A percentile compares a stretch with the other conserved stretches of the same genome.
phyloP scores from a whole-genome alignment of 1,140 invertebrate genomes.

The Camponotus pennsylvanicus region DNA sequence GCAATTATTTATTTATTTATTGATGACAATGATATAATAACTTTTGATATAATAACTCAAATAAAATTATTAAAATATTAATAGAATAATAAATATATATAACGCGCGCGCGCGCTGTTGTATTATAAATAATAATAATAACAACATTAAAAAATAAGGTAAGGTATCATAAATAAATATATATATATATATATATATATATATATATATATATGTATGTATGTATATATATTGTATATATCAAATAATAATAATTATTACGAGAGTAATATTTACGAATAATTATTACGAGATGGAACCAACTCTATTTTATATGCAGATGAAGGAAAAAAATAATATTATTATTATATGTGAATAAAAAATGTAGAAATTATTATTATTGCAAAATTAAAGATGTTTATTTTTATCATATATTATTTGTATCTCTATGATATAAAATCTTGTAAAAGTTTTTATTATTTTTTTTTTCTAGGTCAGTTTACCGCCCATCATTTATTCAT shows the following conservation, averaged over 20 bases:
- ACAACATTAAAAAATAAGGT: too few species aligned
- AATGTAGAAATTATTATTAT: neutral
- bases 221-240: too few species aligned
- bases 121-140: neutral
- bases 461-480: constrained; percentile 55
- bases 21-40: neutral
- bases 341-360: neutral
- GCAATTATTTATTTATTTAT: neutral
- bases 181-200: too few species aligned
- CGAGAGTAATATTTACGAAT: too few species aligned
- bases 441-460: neutral
- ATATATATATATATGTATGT: too few species aligned
- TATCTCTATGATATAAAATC: neutral
- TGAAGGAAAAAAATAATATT: too few species aligned
- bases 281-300: too few species aligned
- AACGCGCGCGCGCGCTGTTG: too few species aligned
- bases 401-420: neutral
- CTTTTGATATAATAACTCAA: neutral
- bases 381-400: neutral
- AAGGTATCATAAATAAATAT: too few species aligned
- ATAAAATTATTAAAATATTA: neutral
- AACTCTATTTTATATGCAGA: too few species aligned
- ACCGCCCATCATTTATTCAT: constrained; percentile 76
- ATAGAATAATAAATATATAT: neutral
- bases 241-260: too few species aligned